Conservation (phyloP, 2,113 vertebrate species). For the Oreochromis aureus region DNA sequence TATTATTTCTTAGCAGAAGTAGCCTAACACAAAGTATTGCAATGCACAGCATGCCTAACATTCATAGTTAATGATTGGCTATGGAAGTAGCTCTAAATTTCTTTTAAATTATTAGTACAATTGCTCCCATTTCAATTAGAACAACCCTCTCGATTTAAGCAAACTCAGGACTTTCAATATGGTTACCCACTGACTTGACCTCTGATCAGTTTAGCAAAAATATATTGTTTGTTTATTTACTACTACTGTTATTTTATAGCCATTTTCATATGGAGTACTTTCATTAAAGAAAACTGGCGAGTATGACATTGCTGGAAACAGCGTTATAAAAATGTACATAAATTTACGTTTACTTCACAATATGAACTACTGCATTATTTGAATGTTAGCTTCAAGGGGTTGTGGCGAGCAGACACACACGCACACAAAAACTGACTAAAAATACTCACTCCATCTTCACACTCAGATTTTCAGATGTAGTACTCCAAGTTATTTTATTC, state of each 20-base stretch:
- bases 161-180: neutral
- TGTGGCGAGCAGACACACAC: neutral
- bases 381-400: neutral
- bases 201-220: neutral
- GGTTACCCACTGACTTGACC: neutral
- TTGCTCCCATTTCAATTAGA: neutral
- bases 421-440: neutral
- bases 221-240: neutral
- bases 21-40: neutral
- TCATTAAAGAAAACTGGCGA: neutral
- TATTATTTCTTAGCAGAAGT: neutral
- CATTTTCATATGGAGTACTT: neutral
- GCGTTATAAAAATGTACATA: neutral
- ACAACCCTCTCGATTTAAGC: neutral
- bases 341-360: neutral
- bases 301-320: neutral
- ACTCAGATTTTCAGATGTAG: neutral
- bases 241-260: neutral
- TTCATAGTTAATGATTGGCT: neutral
- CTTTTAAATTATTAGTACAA: neutral
- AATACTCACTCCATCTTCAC: neutral
- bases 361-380: neutral
- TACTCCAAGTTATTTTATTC: neutral
- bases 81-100: neutral
- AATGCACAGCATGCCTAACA: neutral